Percentiles rank a stretch among this genome's conserved stretches.
Conservation (phyloP, 2,797 vertebrate species). For the Oceanodroma leucorhoa region DNA sequence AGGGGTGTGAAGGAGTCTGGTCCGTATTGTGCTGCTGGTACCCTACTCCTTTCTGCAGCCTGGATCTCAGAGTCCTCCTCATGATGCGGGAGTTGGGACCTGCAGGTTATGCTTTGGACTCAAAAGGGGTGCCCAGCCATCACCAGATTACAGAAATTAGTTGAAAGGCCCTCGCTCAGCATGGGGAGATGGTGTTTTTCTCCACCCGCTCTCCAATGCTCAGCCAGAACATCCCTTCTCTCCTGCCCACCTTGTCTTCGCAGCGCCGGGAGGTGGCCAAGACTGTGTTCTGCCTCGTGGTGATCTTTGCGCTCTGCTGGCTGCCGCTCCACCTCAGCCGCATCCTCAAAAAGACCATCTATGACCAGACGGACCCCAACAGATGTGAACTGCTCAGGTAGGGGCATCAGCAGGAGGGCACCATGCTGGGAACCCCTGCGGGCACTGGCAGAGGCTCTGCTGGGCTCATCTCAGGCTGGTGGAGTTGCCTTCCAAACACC, state of each 20-base stretch:
- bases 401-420: not conserved
- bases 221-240: not conserved
- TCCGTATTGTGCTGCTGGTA: not conserved
- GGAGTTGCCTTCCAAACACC: not conserved
- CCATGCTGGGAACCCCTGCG: fast-evolving
- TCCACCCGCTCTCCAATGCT: fast-evolving
- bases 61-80: not conserved
- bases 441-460: not conserved
- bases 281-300: conserved; percentile 89
- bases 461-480: not conserved
- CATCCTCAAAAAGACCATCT: conserved; percentile 88
- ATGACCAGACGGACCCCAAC: conserved; percentile 82
- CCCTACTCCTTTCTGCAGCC: not conserved
- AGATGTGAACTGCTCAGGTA: conserved; percentile 90
- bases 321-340: conserved; percentile 90
- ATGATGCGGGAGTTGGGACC: fast-evolving
- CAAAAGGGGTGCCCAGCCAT: not conserved
- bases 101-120: not conserved
- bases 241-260: not conserved
- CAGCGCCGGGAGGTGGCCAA: conserved; percentile 85
- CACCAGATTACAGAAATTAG: not conserved
- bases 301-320: conserved; percentile 91
- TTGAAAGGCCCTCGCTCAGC: not conserved
- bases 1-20: fast-evolving
- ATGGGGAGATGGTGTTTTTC: not conserved